Evolutionary conservation across 2,888 invertebrate genomes (phyloP).

Genomic region (Colostygia pectinataria): DNA sequence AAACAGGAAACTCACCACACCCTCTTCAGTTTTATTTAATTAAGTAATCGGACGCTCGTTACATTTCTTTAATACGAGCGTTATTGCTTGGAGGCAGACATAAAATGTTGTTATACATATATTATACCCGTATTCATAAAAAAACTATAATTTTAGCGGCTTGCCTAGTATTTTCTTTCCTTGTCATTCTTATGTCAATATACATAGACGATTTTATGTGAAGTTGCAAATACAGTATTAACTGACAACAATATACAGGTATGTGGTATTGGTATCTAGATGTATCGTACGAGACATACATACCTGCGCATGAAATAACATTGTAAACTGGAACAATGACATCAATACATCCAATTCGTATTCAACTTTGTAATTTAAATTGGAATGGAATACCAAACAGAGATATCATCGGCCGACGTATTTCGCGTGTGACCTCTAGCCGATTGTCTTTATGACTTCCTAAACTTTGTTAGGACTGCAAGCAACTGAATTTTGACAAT

Average conservation of each 20-base stretch:
- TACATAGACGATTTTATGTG: no score
- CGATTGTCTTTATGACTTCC: constrained; percentile 18
- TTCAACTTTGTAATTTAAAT: constrained; percentile 18
- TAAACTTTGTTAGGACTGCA: constrained; percentile 6
- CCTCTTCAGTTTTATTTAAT: constrained; percentile 1
- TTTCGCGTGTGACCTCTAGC: constrained; percentile 3
- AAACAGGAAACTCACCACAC: not conserved
- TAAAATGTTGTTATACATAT: constrained; percentile 1
- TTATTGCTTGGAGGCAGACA: constrained; percentile 6
- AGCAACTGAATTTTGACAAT: not conserved
- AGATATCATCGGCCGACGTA: constrained; percentile 5
- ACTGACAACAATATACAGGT: no score
- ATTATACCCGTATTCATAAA: no score
- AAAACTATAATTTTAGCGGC: no score
- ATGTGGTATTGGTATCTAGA: no score
- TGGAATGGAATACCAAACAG: constrained; percentile 11
- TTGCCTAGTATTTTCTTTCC: no score
- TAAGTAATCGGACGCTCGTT: constrained; percentile 7
- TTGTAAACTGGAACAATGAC: constrained; percentile 12
- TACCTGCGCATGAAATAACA: not conserved
- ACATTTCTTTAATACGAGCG: constrained; percentile 6
- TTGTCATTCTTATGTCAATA: no score
- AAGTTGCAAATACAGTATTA: no score
- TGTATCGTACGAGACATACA: not conserved
- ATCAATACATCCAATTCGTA: not conserved